Conservation (phyloP, 92 coral and sea anemone species). For the Muricea muricata region DNA sequence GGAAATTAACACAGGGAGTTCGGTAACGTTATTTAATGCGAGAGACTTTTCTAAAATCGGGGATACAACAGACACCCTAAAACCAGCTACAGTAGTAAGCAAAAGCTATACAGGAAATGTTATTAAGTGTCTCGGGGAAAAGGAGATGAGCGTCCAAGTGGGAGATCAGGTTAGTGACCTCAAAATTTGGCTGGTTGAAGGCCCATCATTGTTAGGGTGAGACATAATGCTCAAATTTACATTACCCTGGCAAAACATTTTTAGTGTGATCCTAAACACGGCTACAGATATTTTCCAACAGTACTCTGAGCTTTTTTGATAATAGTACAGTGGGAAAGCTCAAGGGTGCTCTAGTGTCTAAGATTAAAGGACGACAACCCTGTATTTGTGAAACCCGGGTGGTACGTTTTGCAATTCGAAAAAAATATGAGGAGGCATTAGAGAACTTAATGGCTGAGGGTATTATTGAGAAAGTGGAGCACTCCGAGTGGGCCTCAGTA, state of each 20-base stretch:
- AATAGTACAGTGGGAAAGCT: slow-evolving; percentile 20
- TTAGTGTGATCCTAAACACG: slow-evolving; percentile 40
- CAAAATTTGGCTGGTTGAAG: slow-evolving; percentile 50
- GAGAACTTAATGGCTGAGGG: neutral
- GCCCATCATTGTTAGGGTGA: slow-evolving; percentile 57
- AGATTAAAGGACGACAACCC: slow-evolving; percentile 27
- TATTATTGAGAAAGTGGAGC: slow-evolving; percentile 63
- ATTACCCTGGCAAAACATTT: slow-evolving; percentile 55
- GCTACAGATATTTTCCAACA: slow-evolving; percentile 48
- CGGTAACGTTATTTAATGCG: slow-evolving; percentile 43
- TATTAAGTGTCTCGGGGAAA: slow-evolving; percentile 52
- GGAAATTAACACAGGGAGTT: slow-evolving; percentile 64
- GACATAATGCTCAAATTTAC: slow-evolving; percentile 60
- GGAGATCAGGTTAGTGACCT: slow-evolving; percentile 48
- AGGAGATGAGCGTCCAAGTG: slow-evolving; percentile 42
- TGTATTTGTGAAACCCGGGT: slow-evolving; percentile 46
- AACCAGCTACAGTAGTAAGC: slow-evolving; percentile 47
- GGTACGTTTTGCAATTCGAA: slow-evolving; percentile 65
- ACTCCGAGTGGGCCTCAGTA: slow-evolving; percentile 63
- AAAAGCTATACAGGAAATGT: slow-evolving; percentile 47
- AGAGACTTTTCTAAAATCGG: slow-evolving; percentile 41
- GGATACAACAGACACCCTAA: slow-evolving; percentile 24
- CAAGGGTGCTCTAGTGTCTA: slow-evolving; percentile 59
- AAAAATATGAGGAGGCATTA: slow-evolving; percentile 44
- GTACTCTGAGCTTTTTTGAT: slow-evolving; percentile 56